These are phyloP conservation scores for Suillia variegata DNA, from an alignment of 2,888 invertebrate species.

Conservation along the genomic window DNA sequence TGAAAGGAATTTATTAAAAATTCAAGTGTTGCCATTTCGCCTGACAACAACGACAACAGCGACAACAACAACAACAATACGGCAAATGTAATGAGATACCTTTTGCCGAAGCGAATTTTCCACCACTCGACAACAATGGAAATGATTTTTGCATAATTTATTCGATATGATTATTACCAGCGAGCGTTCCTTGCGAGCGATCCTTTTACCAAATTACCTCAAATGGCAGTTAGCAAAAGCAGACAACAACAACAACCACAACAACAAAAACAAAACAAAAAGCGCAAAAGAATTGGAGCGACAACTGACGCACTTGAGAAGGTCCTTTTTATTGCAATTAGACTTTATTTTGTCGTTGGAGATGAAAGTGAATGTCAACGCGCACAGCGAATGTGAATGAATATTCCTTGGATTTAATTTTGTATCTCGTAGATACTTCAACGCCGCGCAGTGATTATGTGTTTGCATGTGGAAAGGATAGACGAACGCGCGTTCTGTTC, in stretches of 20 bases:
- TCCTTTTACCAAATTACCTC: slow-evolving; percentile 30
- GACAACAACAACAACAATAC: slow-evolving; percentile 22
- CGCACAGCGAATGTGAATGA: neutral
- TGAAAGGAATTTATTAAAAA: slow-evolving; percentile 49
- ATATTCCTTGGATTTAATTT: slow-evolving; percentile 23
- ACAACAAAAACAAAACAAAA: no score
- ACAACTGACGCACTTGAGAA: neutral
- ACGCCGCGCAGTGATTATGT: no score
- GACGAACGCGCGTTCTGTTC: no score
- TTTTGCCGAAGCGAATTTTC: slow-evolving; percentile 23
- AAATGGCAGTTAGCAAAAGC: no score
- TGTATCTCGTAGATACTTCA: no score
- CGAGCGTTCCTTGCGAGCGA: slow-evolving; percentile 22
- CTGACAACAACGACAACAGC: slow-evolving; percentile 15
- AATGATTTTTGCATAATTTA: slow-evolving; percentile 61
- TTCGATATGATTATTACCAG: slow-evolving; percentile 60
- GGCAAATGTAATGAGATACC: no score
- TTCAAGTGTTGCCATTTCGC: slow-evolving; percentile 48
- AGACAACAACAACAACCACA: no score
- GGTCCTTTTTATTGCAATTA: slow-evolving; percentile 43
- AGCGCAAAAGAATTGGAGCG: no score
- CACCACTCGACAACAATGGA: slow-evolving; percentile 49
- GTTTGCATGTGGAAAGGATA: no score
- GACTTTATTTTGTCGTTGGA: slow-evolving; percentile 41
- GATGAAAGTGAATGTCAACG: slow-evolving; percentile 20